Conservation (phyloP, 2,888 invertebrate genomes). For the Dione juno region DNA sequence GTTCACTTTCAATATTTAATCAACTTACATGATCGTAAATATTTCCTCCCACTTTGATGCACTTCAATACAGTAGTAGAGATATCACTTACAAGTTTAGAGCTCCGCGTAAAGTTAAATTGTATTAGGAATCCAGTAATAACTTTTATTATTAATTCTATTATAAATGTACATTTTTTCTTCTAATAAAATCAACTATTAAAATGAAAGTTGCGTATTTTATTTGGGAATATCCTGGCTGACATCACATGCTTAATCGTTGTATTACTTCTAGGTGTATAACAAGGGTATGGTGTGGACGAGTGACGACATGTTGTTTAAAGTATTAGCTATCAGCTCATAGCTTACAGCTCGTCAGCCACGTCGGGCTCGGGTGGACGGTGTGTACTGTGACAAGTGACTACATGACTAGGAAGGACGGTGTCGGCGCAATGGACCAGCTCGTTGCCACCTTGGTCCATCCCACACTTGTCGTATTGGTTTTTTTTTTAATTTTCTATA, state of each 20-base stretch:
- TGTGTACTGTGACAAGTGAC: not conserved
- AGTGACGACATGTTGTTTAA: not conserved
- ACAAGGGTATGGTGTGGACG: too few relatives aligned
- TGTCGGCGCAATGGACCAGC: too few relatives aligned
- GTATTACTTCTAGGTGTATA: not conserved
- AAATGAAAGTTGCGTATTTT: constrained; percentile 21
- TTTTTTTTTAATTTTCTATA: too few relatives aligned
- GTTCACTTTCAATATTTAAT: not conserved
- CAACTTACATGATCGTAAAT: too few relatives aligned
- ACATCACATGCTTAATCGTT: not conserved
- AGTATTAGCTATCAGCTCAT: not conserved
- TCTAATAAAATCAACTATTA: constrained; percentile 61
- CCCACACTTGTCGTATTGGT: not conserved
- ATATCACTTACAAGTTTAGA: constrained; percentile 57
- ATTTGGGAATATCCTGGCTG: not conserved
- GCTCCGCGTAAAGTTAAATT: constrained; percentile 56
- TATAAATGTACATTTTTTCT: constrained; percentile 71
- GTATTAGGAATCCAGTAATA: constrained; percentile 42
- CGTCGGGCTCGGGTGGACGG: not conserved
- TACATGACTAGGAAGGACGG: too few relatives aligned
- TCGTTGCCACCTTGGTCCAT: not conserved
- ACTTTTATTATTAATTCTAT: constrained; percentile 51
- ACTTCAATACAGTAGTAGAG: constrained; percentile 2
- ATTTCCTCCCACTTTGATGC: not conserved
- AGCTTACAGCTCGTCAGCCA: too few relatives aligned